These are phyloP conservation scores for Pachyuromys duprasi DNA, from an alignment of 2,797 vertebrate species.

Conservation along the genomic window DNA sequence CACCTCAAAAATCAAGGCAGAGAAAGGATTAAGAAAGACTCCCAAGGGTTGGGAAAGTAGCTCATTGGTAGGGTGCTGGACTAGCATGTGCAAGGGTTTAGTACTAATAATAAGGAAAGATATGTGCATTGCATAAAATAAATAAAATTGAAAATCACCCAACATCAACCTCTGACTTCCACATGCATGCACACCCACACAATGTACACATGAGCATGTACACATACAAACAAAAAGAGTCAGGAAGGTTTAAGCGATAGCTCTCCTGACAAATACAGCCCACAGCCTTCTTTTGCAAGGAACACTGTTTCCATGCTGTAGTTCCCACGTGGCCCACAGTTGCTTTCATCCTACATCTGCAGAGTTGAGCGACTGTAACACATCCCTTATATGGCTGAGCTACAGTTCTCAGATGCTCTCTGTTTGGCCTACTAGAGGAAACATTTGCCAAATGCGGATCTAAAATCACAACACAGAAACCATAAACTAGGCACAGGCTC, in stretches of 20 bases:
- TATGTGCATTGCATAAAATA: neutral
- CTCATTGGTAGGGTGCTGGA: neutral
- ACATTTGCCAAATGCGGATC: neutral
- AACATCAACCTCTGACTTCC: neutral
- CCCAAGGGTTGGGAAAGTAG: neutral
- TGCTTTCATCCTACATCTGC: neutral
- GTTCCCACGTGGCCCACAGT: constrained; percentile 10
- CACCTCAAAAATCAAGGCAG: neutral
- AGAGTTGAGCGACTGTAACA: neutral
- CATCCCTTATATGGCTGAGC: neutral
- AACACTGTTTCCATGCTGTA: neutral
- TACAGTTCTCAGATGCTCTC: constrained; percentile 45
- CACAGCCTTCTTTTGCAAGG: neutral
- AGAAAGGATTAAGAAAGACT: neutral
- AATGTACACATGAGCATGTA: neutral
- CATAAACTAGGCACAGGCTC: neutral
- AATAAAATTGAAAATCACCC: neutral
- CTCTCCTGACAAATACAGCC: constrained; percentile 3
- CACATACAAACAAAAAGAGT: neutral
- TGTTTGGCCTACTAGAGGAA: constrained; percentile 17
- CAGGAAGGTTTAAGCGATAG: neutral
- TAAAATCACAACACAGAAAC: constrained; percentile 65
- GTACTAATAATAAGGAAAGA: neutral
- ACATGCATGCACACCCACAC: neutral
- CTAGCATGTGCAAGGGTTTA: neutral